Base-by-base conservation (phyloP, 2,888 invertebrate genomes). In the Phaonia tiefii region DNA sequence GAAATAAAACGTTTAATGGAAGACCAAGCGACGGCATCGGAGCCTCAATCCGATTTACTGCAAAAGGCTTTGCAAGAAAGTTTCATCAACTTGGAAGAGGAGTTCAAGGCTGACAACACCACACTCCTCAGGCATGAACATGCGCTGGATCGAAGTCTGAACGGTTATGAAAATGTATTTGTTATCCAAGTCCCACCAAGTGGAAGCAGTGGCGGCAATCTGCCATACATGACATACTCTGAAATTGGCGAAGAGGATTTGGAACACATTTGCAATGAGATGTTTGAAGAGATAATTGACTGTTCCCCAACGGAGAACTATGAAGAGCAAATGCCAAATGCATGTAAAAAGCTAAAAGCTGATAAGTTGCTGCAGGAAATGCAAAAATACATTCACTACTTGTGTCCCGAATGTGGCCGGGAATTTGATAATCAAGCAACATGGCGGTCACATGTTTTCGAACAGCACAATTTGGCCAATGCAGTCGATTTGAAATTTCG, bases 321-420 rank as follows among this genome's bases (percentile, higher is more conserved):
- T 8, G 31, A 31, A 8, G 31, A 31, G 31, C 46, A 44, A 46
- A 39, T 8, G 31, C 31, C 31, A 8, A 31, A 8, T 31, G 8
- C 31, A 20, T 8, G 8, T 31, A 31, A 8, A 31, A 3, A 3
- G 8, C 70, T 54, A 67, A 82, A 77, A 17, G 74, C 67, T n/a
- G 39, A 75, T 26, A 63, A 44, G 7, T 56, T 85, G 2, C 83
- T 84, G 3, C 85, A 82, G 26, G 83, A 84, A 70, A 83, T 85
- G 81, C 83, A 83, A 3, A 75, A 75, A 15, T 83, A 86, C 10
- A 84, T 89, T 13, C 77, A 84, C 4, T 89, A 86, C 56, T 65
- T 89, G n/a, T 89, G 88, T 51, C 88, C 88, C 0, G 86, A 86
- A 51, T 89, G 88, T 80, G 88, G 88, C 10, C 83, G 84, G 8